A percentile compares a stretch with the other conserved stretches of the same genome.
Evolutionary conservation across 1,140 invertebrate species (phyloP).

Genomic region (Diprion similis): DNA sequence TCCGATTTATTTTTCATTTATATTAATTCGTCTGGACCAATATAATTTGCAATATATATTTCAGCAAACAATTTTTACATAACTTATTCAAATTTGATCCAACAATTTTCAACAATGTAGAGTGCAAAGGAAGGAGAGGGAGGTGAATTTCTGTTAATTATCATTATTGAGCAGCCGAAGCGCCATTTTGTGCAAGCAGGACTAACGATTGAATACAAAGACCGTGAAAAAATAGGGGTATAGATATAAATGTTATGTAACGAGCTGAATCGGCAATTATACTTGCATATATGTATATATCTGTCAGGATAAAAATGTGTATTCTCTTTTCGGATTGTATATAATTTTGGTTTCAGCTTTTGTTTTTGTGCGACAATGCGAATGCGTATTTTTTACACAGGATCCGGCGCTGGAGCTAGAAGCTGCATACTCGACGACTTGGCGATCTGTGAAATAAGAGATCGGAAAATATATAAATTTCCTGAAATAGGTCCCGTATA

Average conservation of each 20-base stretch:
- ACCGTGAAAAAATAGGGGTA: not conserved
- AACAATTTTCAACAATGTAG: too few relatives aligned
- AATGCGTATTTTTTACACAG: slow-evolving; percentile 51
- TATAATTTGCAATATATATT: too few relatives aligned
- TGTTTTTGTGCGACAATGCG: not conserved
- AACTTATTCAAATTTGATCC: too few relatives aligned
- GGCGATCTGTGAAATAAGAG: slow-evolving; percentile 52
- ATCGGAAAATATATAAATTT: not conserved
- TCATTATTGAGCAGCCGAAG: too few relatives aligned
- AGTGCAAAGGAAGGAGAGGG: too few relatives aligned
- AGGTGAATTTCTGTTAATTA: too few relatives aligned
- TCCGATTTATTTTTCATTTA: too few relatives aligned
- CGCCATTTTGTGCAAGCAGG: too few relatives aligned
- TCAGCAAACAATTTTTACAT: too few relatives aligned
- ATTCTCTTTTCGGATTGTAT: not conserved
- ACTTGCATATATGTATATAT: not conserved
- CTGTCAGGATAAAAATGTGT: not conserved
- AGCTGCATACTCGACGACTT: slow-evolving; percentile 64
- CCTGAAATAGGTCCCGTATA: too few relatives aligned
- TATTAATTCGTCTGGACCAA: too few relatives aligned
- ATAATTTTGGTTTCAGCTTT: not conserved
- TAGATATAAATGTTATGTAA: not conserved
- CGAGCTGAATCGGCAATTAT: not conserved
- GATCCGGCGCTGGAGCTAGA: slow-evolving; percentile 60
- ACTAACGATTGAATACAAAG: not conserved